These are phyloP conservation scores for Nyctereutes procyonoides DNA, from an alignment of 2,113 vertebrate species.

Conservation along the genomic window DNA sequence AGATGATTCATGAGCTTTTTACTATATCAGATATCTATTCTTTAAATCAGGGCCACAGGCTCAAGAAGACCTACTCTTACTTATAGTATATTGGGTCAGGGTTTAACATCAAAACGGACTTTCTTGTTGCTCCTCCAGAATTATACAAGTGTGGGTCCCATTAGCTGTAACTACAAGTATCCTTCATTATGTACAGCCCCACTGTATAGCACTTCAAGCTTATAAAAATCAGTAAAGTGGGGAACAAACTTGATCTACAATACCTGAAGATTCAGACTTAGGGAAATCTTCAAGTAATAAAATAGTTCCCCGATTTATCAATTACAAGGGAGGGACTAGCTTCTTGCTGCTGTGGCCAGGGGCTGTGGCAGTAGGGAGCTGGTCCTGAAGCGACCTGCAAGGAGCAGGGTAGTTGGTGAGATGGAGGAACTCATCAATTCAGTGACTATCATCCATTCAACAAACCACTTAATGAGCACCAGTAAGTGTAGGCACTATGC, in stretches of 20 bases:
- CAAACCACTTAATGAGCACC: conserved; percentile 69
- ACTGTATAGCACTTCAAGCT: conserved; percentile 60
- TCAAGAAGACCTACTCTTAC: conserved; percentile 61
- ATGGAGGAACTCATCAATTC: conserved; percentile 59
- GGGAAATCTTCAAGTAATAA: conserved; percentile 82
- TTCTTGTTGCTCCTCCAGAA: conserved; percentile 39
- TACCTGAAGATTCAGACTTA: conserved; percentile 85
- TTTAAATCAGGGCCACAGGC: conserved; percentile 47
- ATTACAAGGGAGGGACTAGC: conserved; percentile 81
- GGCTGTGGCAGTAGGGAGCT: conserved; percentile 79
- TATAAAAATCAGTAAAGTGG: conserved; percentile 70
- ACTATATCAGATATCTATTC: not conserved
- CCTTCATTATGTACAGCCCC: conserved; percentile 53
- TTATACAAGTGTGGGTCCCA: not conserved
- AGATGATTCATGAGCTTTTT: not conserved
- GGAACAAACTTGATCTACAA: conserved; percentile 78
- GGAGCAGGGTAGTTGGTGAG: conserved; percentile 79
- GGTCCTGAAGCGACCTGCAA: conserved; percentile 79
- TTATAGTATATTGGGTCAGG: conserved; percentile 24
- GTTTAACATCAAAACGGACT: conserved; percentile 5
- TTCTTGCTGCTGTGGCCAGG: conserved; percentile 81
- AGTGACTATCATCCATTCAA: conserved; percentile 71
- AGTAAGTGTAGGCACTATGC: conserved; percentile 27
- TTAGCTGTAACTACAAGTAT: conserved; percentile 33
- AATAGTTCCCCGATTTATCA: conserved; percentile 79